Evolutionary conservation across 2,113 vertebrate species (phyloP).

Genomic region (cat (Felis catus)): F.catus_Fca126_mat1.0 CM031419.1:99573501-99574000

Average conservation of each 20-base stretch:
- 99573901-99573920: neutral
- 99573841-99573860: neutral
- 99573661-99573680: neutral
- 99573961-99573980: neutral
- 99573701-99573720: neutral
- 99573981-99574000: neutral
- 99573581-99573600: neutral
- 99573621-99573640: neutral
- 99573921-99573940: fast-evolving
- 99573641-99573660: neutral
- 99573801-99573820: neutral
- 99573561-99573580: neutral
- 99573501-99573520: fast-evolving
- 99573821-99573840: neutral
- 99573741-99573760: neutral
- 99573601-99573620: neutral
- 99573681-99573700: fast-evolving
- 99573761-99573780: neutral
- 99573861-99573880: neutral
- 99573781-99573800: neutral
- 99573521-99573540: neutral
- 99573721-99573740: neutral
- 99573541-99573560: neutral
- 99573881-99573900: neutral
- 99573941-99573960: neutral